Conservation (phyloP, 2,113 vertebrate genomes). For the Campylomormyrus tamandua region DNA sequence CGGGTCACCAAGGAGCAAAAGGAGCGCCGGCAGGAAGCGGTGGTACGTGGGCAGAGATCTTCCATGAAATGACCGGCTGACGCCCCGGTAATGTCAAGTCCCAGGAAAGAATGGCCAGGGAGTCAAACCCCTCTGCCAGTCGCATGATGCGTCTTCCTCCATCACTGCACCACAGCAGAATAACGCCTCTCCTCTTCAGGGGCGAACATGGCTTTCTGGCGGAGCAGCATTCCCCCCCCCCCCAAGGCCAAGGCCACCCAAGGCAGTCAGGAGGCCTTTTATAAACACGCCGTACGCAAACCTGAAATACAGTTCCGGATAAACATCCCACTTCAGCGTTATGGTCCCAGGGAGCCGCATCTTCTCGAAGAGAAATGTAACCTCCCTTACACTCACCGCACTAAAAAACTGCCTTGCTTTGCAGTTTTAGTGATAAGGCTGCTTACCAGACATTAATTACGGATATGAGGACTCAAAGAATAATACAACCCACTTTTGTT, state of each 20-base stretch:
- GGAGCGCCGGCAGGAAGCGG: not conserved
- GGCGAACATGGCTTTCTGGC: not conserved
- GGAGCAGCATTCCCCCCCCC: not conserved
- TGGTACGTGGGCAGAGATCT: not conserved
- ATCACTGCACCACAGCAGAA: not conserved
- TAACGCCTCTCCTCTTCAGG: not conserved
- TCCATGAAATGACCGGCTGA: not conserved
- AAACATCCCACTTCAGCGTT: not conserved
- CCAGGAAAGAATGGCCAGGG: not conserved
- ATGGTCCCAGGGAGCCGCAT: not conserved
- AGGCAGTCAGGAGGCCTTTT: not conserved
- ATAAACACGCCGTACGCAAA: not conserved
- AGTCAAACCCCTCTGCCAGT: not conserved
- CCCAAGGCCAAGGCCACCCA: not conserved
- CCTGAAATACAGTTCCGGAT: not conserved
- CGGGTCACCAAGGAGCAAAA: not conserved
- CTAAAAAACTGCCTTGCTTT: not conserved
- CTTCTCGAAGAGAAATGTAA: not conserved
- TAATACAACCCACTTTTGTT: not conserved
- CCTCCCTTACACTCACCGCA: not conserved
- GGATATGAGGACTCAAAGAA: not conserved
- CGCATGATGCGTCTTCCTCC: not conserved
- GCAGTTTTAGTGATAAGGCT: not conserved
- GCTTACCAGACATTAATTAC: not conserved
- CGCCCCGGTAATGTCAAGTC: not conserved